Base-by-base conservation (phyloP, 2,797 vertebrate genomes). In the Cichlasoma orientale region DNA sequence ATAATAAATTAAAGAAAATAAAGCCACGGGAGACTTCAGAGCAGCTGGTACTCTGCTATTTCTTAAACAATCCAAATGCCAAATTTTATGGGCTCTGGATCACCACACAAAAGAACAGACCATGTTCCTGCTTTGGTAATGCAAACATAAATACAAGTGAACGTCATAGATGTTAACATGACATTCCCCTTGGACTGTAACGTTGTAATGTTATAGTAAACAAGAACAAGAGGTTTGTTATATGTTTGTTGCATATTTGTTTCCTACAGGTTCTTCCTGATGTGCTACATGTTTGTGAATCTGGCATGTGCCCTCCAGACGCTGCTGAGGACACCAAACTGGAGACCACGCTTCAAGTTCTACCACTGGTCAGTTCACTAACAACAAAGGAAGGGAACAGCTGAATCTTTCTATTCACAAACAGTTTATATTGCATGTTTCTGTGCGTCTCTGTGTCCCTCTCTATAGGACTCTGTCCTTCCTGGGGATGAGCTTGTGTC, bases 201-300 rank as follows among this genome's bases (percentile, higher is more conserved):
- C 70, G 3, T 1, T 36, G 7, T 71, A 63, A 18, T 68, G 16
- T 68, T 18, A 38, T 13, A 57, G 58, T 27, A 74, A 19, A 61
- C 44, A n/a, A 57, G 47, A 59, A n/a, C n/a, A n/a, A 4, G 56
- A 73, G 19, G 23, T 53, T 31, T 57, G 31, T 23, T 66, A 73
- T 56, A 58, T n/a, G 63, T 29, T 27, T 11, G 10, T 27, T 11
- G 10, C 59, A 18, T 54, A 10, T 78, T 21, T 88, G 72, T 86
- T 16, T 79, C 82, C 76, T 73, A 56, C 90, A 99, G 98, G 98
- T 99, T 99, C 88, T 99, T 99, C 94, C 93, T 99, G 88, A 99
- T 99, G 98, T 99, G 98, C 93, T 99, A 99, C 95, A 98, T 99
- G 98, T 99, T 99, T 27, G 98, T 99, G 87, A 99, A 99, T 93